These are phyloP conservation scores for Lordiphosa clarofinis DNA, from an alignment of 1,140 invertebrate genomes.

Conservation along the genomic window DNA sequence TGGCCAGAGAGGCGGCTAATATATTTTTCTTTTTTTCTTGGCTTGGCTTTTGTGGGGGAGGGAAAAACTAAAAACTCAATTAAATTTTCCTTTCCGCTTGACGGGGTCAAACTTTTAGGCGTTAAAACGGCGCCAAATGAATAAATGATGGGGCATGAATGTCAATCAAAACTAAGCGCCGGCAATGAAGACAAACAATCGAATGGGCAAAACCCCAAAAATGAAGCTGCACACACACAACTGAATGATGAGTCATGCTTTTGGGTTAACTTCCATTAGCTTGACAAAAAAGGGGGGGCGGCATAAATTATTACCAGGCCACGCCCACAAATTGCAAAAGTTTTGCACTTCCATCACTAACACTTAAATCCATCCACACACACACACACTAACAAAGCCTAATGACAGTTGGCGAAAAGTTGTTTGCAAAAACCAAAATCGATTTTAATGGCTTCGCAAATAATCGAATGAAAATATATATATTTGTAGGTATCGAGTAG, in stretches of 20 bases:
- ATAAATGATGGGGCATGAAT: constrained; percentile 76
- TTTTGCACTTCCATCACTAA: constrained; percentile 29
- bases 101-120: constrained; percentile 35
- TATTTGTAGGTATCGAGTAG: too few species aligned
- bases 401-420: constrained; percentile 73
- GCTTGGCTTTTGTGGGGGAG: background rate
- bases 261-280: constrained; percentile 51
- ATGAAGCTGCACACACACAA: constrained; percentile 49
- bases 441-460: constrained; percentile 75
- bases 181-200: constrained; percentile 57
- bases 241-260: constrained; percentile 60
- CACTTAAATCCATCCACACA: constrained; percentile 5
- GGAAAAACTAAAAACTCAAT: constrained; percentile 32
- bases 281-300: constrained; percentile 13
- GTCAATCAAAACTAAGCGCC: constrained; percentile 70
- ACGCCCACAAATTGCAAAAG: constrained; percentile 68
- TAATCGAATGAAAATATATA: constrained; percentile 55
- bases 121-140: constrained; percentile 69
- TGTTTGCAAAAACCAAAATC: constrained; percentile 54
- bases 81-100: constrained; percentile 25
- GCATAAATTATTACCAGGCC: constrained; percentile 65
- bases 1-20: constrained; percentile 30
- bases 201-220: constrained; percentile 25
- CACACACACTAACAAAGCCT: constrained; percentile 52
- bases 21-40: constrained; percentile 15